A percentile compares a stretch with the other conserved stretches of the same genome.
Evolutionary conservation across 2,797 vertebrate species (phyloP).

Genomic region (Danio tinwini): DNA sequence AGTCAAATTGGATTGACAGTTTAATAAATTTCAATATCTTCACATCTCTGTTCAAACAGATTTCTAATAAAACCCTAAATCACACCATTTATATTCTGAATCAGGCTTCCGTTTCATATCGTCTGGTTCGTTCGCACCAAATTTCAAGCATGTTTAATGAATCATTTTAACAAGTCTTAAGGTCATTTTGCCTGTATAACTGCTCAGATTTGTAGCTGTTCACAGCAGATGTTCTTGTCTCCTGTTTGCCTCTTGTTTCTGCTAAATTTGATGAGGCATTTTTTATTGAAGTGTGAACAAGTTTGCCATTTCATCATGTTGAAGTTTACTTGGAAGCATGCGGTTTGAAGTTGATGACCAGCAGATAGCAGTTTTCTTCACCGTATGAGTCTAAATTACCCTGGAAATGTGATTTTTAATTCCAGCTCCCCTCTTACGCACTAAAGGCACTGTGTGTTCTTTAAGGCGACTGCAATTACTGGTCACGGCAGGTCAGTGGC

Average conservation of each 20-base stretch:
- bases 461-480: slow-evolving; percentile 47
- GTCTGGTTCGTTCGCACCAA: not conserved
- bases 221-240: slow-evolving; percentile 14
- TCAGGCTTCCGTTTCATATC: not conserved
- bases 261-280: not conserved
- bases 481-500: slow-evolving; percentile 46
- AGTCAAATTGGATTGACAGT: not conserved
- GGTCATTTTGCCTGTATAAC: not conserved
- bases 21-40: not conserved
- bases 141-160: not conserved
- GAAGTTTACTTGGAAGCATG: not conserved
- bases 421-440: not conserved
- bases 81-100: not conserved
- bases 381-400: slow-evolving; percentile 2
- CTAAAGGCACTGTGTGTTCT: slow-evolving; percentile 26
- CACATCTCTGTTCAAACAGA: not conserved
- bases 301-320: not conserved
- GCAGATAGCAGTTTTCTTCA: not conserved
- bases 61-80: not conserved
- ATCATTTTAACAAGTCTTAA: not conserved
- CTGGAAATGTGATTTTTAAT: slow-evolving; percentile 25
- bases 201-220: not conserved
- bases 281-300: not conserved
- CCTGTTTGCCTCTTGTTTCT: not conserved
- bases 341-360: not conserved